These are phyloP conservation scores for Cliona cf. orientalis DNA, from an alignment of 37 sponge, comb jelly and placozoan species.

Conservation along the genomic window DNA sequence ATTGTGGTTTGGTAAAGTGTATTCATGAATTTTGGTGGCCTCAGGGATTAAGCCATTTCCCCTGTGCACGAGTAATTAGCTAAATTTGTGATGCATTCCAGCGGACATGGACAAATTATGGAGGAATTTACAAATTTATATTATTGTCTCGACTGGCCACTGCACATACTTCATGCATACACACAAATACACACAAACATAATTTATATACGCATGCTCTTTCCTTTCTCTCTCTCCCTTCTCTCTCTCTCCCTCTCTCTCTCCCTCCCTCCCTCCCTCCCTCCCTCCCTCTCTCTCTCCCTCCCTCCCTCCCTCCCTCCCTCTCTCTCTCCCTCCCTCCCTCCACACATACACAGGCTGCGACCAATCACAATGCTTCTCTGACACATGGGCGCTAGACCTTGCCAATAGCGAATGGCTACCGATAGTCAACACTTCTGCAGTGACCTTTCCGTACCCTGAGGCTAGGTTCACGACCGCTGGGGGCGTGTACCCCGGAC, in stretches of 20 bases:
- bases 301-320: background rate
- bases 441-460: background rate
- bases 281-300: background rate
- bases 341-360: conserved; percentile 36
- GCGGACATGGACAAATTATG: too few species aligned
- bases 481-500: conserved; percentile 35
- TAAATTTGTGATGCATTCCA: too few species aligned
- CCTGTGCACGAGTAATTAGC: too few species aligned
- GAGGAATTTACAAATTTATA: too few species aligned
- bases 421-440: background rate
- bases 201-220: background rate
- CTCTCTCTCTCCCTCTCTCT: background rate
- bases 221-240: background rate
- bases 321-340: background rate
- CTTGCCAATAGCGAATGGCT: background rate
- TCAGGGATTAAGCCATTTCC: too few species aligned
- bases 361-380: background rate
- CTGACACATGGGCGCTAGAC: conserved; percentile 51
- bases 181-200: too few species aligned
- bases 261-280: background rate
- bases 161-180: too few species aligned
- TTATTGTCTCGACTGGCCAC: too few species aligned
- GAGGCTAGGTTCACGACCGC: background rate
- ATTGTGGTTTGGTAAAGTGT: too few species aligned
- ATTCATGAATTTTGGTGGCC: too few species aligned